Conservation (phyloP, 2,888 invertebrate species). For the Anoncus sp. region DNA sequence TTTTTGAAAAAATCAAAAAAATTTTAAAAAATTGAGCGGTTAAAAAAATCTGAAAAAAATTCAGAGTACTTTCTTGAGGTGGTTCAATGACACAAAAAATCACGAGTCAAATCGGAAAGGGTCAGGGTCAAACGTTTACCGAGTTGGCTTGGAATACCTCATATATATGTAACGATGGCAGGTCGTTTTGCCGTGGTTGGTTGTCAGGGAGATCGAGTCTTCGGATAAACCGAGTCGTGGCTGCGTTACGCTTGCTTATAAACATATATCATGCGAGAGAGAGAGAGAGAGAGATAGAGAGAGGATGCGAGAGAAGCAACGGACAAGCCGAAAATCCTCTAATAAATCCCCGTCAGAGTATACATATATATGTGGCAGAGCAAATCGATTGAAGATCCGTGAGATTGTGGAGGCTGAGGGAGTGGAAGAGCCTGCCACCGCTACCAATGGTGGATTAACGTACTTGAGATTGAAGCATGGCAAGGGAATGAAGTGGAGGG, state of each 20-base stretch:
- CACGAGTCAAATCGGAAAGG: no score
- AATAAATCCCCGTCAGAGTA: conserved; percentile 67
- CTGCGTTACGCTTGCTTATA: conserved; percentile 38
- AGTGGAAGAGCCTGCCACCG: conserved; percentile 25
- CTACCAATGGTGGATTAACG: conserved; percentile 63
- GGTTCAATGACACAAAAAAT: no score
- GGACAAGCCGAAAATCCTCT: conserved; percentile 56
- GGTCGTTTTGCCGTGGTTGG: conserved; percentile 40
- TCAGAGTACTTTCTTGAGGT: no score
- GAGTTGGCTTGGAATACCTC: no score
- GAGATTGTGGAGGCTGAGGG: conserved; percentile 28
- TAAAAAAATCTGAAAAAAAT: no score
- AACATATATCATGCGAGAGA: background rate
- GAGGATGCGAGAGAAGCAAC: conserved; percentile 32
- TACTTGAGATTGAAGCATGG: conserved; percentile 64
- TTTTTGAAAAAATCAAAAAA: no score
- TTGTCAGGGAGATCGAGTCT: conserved; percentile 59
- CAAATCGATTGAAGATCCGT: conserved; percentile 67
- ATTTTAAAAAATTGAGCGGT: no score
- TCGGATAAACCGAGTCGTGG: conserved; percentile 53
- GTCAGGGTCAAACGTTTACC: no score
- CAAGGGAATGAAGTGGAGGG: conserved; percentile 17
- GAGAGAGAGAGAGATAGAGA: conserved; percentile 23
- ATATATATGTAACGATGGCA: conserved; percentile 20
- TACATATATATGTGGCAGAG: conserved; percentile 5